Evolutionary conservation across 2,888 invertebrate genomes (phyloP), one percentile per base, ranked within the genome.

Genomic region (Malthinus seriepunctatus): DNA sequence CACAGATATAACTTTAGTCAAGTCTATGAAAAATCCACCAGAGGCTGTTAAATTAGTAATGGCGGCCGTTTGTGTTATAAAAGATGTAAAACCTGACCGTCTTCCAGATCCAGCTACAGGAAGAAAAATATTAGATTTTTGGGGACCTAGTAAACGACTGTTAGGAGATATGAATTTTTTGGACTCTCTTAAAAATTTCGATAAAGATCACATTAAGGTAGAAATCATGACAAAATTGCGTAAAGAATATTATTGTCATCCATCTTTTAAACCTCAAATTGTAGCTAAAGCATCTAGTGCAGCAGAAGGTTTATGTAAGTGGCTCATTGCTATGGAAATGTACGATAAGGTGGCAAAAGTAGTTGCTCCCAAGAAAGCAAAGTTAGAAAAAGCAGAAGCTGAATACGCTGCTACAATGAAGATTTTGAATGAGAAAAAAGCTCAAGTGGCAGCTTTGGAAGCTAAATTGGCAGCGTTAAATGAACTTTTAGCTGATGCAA

Each of bases 281-380:
- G 89, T 93, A 52, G 90, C 90, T 9, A 92, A 93, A 78, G 95
- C 95, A 0, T 97, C 96, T 0, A 88, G 93, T 63, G 97, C 97
- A 2, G 97, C 96, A 14, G 95, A 97, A 80, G 96, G 95, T 50
- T 81, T 93, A 38, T 94, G 93, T 75, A 90, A 91, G 74, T 95
- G 95, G 95, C 90, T 95, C 49, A 85, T 91, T 64, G 94, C 94
- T 1, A 90, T 95, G 87, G 93, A 94, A 71, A 87, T 90, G 79
- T 95, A 95, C 73, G 93, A 95, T 73, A 86, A 86, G 44, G 91
- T 92, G 2, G 89, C 90, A 46, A 91, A 90, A 79, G 85, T 88
- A 42, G 91, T 91, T 8, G 92, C 90, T 8, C 94, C 94, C 0
- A 95, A 95, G 78, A 91, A 93, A 74, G 89, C 86, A 7, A 91